A percentile compares a stretch with the other conserved stretches of the same genome.
Conservation (phyloP, 2,888 invertebrate species). For the Dimorphilus gyrociliatus region DNA sequence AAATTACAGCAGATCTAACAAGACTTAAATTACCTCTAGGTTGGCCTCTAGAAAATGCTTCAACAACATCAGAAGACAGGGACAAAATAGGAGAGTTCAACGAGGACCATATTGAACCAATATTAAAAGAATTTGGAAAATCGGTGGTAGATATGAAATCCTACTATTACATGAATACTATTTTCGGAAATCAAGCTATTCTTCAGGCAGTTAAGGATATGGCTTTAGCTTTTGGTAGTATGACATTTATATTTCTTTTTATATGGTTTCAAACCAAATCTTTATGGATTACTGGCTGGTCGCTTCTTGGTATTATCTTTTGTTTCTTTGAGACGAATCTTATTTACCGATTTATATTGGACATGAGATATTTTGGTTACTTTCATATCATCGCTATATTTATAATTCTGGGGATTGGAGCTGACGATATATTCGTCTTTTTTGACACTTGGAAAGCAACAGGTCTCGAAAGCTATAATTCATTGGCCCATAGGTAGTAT, state of each 20-base stretch:
- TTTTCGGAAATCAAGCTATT: constrained; percentile 6
- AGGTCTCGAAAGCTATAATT: constrained; percentile 3
- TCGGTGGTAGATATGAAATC: no score
- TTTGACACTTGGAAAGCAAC: constrained; percentile 11
- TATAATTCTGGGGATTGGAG: constrained; percentile 14
- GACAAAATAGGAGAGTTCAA: constrained; percentile 6
- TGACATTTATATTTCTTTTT: constrained; percentile 12
- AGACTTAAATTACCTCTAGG: constrained; percentile 7
- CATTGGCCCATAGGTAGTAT: constrained; percentile 5
- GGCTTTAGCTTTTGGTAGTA: constrained; percentile 9
- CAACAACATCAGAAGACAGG: neutral
- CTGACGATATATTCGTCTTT: constrained; percentile 14
- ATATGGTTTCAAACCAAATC: constrained; percentile 12
- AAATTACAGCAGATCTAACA: constrained; percentile 6
- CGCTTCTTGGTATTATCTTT: constrained; percentile 11
- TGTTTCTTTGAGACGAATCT: constrained; percentile 11
- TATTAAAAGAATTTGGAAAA: constrained; percentile 6
- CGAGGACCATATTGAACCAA: constrained; percentile 1
- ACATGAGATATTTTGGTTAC: constrained; percentile 11
- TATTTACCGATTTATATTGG: constrained; percentile 10
- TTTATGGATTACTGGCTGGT: constrained; percentile 11
- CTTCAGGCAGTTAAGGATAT: constrained; percentile 9
- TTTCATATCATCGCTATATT: constrained; percentile 14
- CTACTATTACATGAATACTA: constrained; percentile 6
- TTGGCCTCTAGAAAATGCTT: constrained; percentile 5